phyloP scores from a whole-genome alignment of 2,888 invertebrate genomes.

The Congeria kusceri region DNA sequence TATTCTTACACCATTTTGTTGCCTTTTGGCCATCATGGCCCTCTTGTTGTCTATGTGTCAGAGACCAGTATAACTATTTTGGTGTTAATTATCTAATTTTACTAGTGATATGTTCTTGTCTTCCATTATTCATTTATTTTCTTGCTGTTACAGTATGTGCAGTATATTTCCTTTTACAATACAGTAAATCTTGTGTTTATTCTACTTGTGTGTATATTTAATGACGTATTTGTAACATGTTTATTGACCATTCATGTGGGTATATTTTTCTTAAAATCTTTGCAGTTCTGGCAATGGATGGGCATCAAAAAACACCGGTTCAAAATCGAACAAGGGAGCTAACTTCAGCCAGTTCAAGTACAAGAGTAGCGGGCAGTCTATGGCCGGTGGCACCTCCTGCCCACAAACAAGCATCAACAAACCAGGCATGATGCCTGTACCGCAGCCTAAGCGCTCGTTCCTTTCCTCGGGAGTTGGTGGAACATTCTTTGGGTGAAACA shows the following conservation, averaged over 20 bases:
- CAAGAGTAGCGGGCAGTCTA: slow-evolving; percentile 24
- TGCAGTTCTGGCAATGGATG: slow-evolving; percentile 10
- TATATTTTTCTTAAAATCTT: background rate
- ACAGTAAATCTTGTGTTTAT: too few species aligned
- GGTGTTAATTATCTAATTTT: too few species aligned
- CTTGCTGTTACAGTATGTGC: too few species aligned
- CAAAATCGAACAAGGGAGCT: slow-evolving; percentile 14
- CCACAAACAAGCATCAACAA: slow-evolving; percentile 1
- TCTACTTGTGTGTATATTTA: too few species aligned
- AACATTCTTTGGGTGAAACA: slow-evolving; percentile 48
- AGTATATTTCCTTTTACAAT: too few species aligned
- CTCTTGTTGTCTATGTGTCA: too few species aligned
- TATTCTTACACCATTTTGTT: too few species aligned
- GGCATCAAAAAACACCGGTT: slow-evolving; percentile 13
- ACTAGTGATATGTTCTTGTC: too few species aligned
- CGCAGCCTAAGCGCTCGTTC: slow-evolving; percentile 70
- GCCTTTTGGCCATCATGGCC: too few species aligned
- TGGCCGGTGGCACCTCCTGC: background rate
- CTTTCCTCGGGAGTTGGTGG: slow-evolving; percentile 54
- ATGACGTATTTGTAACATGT: too few species aligned
- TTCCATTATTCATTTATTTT: too few species aligned
- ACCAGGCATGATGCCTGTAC: slow-evolving; percentile 79
- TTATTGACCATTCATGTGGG: background rate
- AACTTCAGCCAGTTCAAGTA: slow-evolving; percentile 56
- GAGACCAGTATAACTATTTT: too few species aligned